Base-by-base conservation (phyloP, 1,140 invertebrate genomes). In the Drosophila ficusphila region DNA sequence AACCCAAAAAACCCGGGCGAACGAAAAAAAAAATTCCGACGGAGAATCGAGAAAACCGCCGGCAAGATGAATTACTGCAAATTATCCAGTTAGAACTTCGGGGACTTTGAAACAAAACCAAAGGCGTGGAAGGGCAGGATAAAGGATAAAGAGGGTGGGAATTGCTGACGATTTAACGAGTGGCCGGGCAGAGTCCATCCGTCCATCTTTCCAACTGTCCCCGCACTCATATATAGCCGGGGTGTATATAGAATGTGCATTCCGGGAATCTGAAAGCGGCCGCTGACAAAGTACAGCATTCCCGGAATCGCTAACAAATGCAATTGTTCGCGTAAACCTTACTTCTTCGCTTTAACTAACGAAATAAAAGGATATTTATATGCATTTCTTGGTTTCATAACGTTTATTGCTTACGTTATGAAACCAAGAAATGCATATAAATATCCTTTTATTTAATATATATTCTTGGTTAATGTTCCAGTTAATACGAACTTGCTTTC, bases 21-120 rank as follows among this genome's bases (percentile, higher is more conserved):
- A 16, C 31, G 12, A 36, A 29, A 16, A 21, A 33, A 70, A 76
- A 64, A 56, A 61, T 8, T 38, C 18, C 5, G 33, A 52, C 49
- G 6, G 23, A 42, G 29, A 54, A 56, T 49, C 18, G 48, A 51
- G 46, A 76, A 75, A 79, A 79, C 64, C 56, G 67, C 49, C 76
- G 69, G 76, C 58, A 88, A 82, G 81, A 86, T 86, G 77, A 86
- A 86, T 86, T 86, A 82, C 81, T 88, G 73, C 64, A 82, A 86
- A 86, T 86, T 88, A 88, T 88, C 74, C 77, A 82, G 77, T 86
- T 88, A 82, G 70, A 73, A 74, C 69, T 74, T 73, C 34, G 57
- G 70, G 49, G 71, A 65, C 49, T 74, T 74, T 65, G 70, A 62
- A 72, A 74, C 48, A 73, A 73, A 74, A 65, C 70, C 52, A 65